Percentiles rank a stretch among this genome's conserved stretches.
Evolutionary conservation across 1,140 invertebrate species (phyloP).

Genomic region (Brachionus paranguensis): DNA sequence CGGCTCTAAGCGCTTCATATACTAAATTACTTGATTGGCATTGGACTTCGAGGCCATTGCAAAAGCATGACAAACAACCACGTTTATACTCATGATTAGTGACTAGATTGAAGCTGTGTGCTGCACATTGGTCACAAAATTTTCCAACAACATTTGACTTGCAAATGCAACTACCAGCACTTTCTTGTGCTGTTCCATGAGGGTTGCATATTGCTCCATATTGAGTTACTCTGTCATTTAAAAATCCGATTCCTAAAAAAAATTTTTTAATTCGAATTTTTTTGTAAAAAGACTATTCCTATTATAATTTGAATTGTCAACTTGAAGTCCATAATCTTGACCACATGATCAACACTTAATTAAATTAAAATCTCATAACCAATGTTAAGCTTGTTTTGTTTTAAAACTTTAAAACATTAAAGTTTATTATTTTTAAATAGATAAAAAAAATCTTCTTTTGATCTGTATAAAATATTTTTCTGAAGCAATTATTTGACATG

Average conservation of each 20-base stretch:
- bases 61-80: slow-evolving; percentile 57
- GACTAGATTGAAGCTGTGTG: slow-evolving; percentile 85
- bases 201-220: not conserved
- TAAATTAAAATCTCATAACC: too few relatives aligned
- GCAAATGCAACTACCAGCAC: not conserved
- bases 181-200: not conserved
- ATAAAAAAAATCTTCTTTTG: too few relatives aligned
- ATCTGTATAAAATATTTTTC: too few relatives aligned
- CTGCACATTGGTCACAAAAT: slow-evolving; percentile 76
- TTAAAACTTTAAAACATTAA: too few relatives aligned
- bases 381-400: too few relatives aligned
- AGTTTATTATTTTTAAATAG: too few relatives aligned
- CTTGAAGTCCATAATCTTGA: too few relatives aligned
- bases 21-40: slow-evolving; percentile 3
- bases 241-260: not conserved
- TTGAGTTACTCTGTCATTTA: slow-evolving; percentile 4
- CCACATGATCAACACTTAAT: too few relatives aligned
- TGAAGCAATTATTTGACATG: too few relatives aligned
- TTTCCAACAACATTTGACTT: slow-evolving; percentile 61
- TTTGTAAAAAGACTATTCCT: not conserved
- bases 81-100: slow-evolving; percentile 65
- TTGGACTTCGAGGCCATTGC: slow-evolving; percentile 29
- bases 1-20: not conserved
- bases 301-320: not conserved
- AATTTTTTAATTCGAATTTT: not conserved